Evolutionary conservation across 2,113 vertebrate genomes (phyloP).

Genomic region (Amphiprion percula): DNA sequence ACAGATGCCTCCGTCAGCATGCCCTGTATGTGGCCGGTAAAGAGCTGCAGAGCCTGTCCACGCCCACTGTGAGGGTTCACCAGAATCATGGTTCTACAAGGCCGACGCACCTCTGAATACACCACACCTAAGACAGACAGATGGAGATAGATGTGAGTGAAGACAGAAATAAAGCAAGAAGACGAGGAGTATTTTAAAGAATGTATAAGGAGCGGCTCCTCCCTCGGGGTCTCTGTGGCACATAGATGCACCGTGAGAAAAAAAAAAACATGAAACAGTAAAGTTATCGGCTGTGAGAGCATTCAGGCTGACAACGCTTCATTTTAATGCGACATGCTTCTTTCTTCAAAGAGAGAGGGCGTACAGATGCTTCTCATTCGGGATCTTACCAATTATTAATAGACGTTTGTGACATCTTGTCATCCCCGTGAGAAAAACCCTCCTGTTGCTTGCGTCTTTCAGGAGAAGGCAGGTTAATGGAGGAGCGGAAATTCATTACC

Average conservation of each 20-base stretch:
- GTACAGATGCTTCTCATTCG: conserved; percentile 19
- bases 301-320: conserved; percentile 24
- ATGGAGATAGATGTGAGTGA: conserved; percentile 26
- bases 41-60: conserved; percentile 87
- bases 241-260: neutral
- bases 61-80: conserved; percentile 90
- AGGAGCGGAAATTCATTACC: conserved; percentile 1
- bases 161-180: conserved; percentile 6
- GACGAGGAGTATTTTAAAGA: conserved; percentile 17
- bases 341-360: conserved; percentile 20
- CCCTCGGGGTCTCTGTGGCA: conserved; percentile 20
- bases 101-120: conserved; percentile 67
- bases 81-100: conserved; percentile 87
- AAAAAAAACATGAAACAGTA: conserved; percentile 12
- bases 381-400: conserved; percentile 38
- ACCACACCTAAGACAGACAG: conserved; percentile 49
- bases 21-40: conserved; percentile 84
- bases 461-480: conserved; percentile 13
- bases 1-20: conserved; percentile 87
- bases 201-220: conserved; percentile 29
- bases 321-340: conserved; percentile 40
- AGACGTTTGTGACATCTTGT: conserved; percentile 38
- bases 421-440: conserved; percentile 6
- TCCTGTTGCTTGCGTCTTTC: conserved; percentile 45
- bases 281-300: conserved; percentile 34